Evolutionary conservation across 1,140 invertebrate genomes (phyloP).

Genomic region (Manduca sexta): DNA sequence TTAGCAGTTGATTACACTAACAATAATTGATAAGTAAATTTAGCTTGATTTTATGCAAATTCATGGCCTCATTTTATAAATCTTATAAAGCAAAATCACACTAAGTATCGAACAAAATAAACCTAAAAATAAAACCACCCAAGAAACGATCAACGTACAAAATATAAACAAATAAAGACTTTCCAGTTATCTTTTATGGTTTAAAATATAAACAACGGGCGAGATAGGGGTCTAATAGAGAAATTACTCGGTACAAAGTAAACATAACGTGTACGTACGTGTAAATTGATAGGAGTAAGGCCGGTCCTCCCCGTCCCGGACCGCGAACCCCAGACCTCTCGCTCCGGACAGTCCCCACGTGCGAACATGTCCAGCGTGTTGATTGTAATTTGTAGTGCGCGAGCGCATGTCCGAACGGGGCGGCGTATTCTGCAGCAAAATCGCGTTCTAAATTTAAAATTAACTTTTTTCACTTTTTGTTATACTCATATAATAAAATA

Average conservation of each 20-base stretch:
- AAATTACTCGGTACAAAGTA: slow-evolving; percentile 56
- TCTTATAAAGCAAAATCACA: too few relatives aligned
- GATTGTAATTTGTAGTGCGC: slow-evolving; percentile 71
- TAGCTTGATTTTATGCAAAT: too few relatives aligned
- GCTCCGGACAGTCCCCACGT: slow-evolving; percentile 37
- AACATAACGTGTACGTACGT: slow-evolving; percentile 46
- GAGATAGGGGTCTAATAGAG: slow-evolving; percentile 60
- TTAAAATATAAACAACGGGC: slow-evolving; percentile 19
- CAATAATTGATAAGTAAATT: too few relatives aligned
- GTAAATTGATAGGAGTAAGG: slow-evolving; percentile 59
- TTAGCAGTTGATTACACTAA: too few relatives aligned
- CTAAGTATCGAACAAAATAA: too few relatives aligned
- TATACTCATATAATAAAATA: too few relatives aligned
- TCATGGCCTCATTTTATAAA: too few relatives aligned
- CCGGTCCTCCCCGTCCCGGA: too few relatives aligned
- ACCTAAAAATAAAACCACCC: too few relatives aligned
- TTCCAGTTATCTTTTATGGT: slow-evolving; percentile 9
- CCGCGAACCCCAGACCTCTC: too few relatives aligned
- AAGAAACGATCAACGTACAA: background rate
- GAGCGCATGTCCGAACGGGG: slow-evolving; percentile 34
- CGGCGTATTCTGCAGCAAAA: slow-evolving; percentile 32
- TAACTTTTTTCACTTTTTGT: too few relatives aligned
- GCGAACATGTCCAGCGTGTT: slow-evolving; percentile 59
- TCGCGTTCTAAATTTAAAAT: too few relatives aligned
- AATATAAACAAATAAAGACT: background rate